Conservation (phyloP, 2,113 vertebrate genomes). For the Campylomormyrus numenius region DNA sequence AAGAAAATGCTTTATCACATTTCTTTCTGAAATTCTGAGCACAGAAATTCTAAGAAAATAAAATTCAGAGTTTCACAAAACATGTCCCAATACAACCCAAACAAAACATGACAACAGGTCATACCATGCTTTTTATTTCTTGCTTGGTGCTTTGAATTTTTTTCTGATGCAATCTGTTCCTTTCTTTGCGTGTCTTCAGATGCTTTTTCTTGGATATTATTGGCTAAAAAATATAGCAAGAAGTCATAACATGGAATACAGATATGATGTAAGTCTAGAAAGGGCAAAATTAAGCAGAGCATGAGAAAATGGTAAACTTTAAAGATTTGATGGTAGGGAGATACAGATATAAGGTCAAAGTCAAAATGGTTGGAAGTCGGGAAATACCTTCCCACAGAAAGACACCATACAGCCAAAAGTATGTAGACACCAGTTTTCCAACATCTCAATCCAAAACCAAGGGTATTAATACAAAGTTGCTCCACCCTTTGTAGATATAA, state of each 20-base stretch:
- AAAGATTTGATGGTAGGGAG: not conserved
- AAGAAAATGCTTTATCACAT: not conserved
- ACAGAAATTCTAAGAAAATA: not conserved
- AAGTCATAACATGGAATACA: not conserved
- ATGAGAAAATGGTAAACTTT: not conserved
- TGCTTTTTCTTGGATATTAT: conserved; percentile 52
- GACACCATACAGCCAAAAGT: no score
- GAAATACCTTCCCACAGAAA: not conserved
- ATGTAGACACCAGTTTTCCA: no score
- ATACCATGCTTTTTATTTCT: conserved; percentile 30
- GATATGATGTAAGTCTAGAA: not conserved
- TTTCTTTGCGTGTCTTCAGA: conserved; percentile 59
- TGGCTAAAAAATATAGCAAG: conserved; percentile 30
- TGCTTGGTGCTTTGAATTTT: conserved; percentile 9
- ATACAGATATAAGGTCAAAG: not conserved
- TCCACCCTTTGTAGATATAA: no score
- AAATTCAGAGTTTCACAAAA: not conserved
- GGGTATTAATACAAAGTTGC: no score
- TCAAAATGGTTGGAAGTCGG: not conserved
- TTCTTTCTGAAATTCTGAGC: not conserved
- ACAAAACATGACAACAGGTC: not conserved
- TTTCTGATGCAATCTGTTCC: conserved; percentile 48
- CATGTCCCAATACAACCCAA: not conserved
- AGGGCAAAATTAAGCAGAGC: not conserved
- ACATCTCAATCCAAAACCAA: no score